A percentile compares a stretch with the other conserved stretches of the same genome.
Conservation (phyloP, 2,888 invertebrate species). For the Pandemis heparana region DNA sequence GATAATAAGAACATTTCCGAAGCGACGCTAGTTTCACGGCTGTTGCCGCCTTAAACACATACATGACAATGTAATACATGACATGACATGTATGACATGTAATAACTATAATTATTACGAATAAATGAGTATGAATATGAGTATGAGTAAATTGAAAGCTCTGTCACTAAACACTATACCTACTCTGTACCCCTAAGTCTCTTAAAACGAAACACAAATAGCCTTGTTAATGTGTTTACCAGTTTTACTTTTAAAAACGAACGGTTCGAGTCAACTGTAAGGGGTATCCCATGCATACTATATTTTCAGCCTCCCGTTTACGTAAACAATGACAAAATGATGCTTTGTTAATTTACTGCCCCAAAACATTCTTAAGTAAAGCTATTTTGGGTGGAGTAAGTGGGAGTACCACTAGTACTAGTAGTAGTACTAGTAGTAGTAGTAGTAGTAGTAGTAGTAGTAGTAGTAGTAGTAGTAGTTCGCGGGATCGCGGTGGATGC, state of each 20-base stretch:
- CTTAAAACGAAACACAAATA: slow-evolving; percentile 44
- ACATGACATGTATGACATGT: no score
- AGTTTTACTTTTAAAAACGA: slow-evolving; percentile 43
- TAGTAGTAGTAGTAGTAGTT: no score
- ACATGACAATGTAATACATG: no score
- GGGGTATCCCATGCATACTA: slow-evolving; percentile 38
- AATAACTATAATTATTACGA: no score
- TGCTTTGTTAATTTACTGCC: slow-evolving; percentile 18
- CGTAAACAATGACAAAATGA: slow-evolving; percentile 37
- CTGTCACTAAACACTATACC: slow-evolving; percentile 3
- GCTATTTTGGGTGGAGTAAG: neutral
- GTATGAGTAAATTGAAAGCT: neutral
- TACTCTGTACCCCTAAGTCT: slow-evolving; percentile 42
- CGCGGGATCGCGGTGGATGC: no score
- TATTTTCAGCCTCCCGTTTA: slow-evolving; percentile 31
- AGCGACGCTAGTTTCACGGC: no score
- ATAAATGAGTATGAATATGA: no score
- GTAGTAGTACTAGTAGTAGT: no score
- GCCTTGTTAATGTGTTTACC: slow-evolving; percentile 48
- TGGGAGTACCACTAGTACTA: no score
- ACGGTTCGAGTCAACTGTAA: slow-evolving; percentile 40
- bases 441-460: no score
- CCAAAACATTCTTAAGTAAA: neutral
- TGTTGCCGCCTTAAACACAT: no score
- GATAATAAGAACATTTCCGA: no score